Percentiles rank a stretch among this genome's conserved stretches.
Evolutionary conservation across 23 tunicate genomes (phyloP).

Genomic region (Botrylloides violaceus): DNA sequence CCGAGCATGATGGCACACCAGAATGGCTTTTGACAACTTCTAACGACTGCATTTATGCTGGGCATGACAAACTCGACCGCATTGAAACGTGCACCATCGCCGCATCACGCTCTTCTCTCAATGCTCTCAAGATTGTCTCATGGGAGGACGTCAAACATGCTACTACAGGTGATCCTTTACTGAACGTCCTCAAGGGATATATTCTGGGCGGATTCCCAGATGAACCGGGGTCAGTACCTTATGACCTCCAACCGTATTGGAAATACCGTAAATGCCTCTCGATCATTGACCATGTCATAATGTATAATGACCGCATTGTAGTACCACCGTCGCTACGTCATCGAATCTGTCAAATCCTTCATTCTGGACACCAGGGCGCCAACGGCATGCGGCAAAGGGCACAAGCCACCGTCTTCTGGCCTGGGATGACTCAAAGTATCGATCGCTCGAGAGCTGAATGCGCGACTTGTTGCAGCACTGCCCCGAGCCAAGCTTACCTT

Average conservation of each 20-base stretch:
- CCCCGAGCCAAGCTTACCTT: too few species aligned
- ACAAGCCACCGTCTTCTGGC: slow-evolving; percentile 10
- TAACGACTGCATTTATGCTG: too few species aligned
- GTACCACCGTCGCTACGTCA: neutral
- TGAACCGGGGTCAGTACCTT: neutral
- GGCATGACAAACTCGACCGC: too few species aligned
- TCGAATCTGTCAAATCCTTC: neutral
- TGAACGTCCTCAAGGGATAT: neutral
- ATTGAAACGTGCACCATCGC: too few species aligned
- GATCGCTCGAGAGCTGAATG: too few species aligned
- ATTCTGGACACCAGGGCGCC: too few species aligned
- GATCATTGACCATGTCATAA: neutral
- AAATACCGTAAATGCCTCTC: neutral
- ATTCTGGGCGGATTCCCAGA: neutral
- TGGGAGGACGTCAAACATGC: neutral
- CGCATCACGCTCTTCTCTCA: neutral
- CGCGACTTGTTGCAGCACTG: too few species aligned
- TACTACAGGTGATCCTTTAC: neutral
- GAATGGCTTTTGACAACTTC: too few species aligned
- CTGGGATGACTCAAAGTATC: neutral
- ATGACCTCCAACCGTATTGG: neutral
- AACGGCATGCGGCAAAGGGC: too few species aligned
- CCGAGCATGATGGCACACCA: too few species aligned
- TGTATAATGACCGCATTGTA: neutral
- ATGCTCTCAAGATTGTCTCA: neutral